Percentiles rank a stretch among this genome's conserved stretches.
These are phyloP conservation scores for Digitonthophagus gazella DNA, from an alignment of 2,888 invertebrate genomes.

Conservation along the genomic window DNA sequence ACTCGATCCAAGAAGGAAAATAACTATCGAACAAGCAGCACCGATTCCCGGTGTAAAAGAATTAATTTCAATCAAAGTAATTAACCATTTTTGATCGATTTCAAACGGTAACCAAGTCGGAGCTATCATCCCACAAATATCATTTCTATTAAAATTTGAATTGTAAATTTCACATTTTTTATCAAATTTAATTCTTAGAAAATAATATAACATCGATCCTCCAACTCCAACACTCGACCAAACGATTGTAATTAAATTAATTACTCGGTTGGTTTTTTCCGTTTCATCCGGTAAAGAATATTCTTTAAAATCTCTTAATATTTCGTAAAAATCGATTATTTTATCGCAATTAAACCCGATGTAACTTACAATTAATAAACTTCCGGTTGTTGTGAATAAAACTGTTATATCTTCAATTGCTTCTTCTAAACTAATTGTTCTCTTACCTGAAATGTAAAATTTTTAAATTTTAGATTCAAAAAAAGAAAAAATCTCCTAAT, in stretches of 20 bases:
- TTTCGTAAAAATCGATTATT: background rate
- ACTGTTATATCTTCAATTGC: slow-evolving; percentile 2
- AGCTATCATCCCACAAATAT: slow-evolving; percentile 3
- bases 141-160: background rate
- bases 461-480: too few species aligned
- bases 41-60: slow-evolving; percentile 2
- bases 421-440: slow-evolving; percentile 2
- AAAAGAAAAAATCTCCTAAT: too few species aligned
- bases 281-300: background rate
- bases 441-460: background rate
- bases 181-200: background rate
- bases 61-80: background rate
- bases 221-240: background rate
- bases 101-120: slow-evolving; percentile 6
- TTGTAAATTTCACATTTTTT: slow-evolving; percentile 9
- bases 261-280: background rate
- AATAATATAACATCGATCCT: background rate
- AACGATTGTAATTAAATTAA: background rate
- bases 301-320: background rate
- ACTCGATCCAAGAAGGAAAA: background rate
- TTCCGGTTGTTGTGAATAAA: background rate
- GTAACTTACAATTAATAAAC: background rate
- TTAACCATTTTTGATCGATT: background rate
- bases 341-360: background rate
- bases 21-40: background rate